Base-by-base conservation (phyloP, 2,113 vertebrate species). In the Crotalus horridus region DNA sequence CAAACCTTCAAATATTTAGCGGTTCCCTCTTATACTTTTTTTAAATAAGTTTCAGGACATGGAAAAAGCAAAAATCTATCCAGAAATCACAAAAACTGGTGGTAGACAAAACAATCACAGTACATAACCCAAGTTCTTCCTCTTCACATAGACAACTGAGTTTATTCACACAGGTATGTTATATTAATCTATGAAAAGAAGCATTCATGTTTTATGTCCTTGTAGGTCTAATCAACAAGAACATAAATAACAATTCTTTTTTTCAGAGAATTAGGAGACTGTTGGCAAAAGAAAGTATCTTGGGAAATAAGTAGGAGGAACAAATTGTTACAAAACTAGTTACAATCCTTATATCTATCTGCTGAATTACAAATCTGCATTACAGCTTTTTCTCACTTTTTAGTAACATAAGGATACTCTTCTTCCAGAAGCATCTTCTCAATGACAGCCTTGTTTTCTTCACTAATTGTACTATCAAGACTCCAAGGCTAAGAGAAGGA, bases 341-440 rank as follows among this genome's bases (percentile, higher is more conserved):
- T 21, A 26, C 48, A 46, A 85, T 51, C 26, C 20, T 29, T 7
- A 59, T 43, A 15, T 13, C 11, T 17, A 13, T 13, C 24, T 81
- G 7, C 12, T 88, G 53, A 51, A 86, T 17, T 87, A 53, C 29
- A 53, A 89, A 12, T 8, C 64, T 85, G 8, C 87, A 86, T 29
- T 58, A 87, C 53, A 1, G 91, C 64, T 10, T 11, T 29, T 91
- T 93, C 85, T 90, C 93, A 5, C 29, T 23, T 39, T 58, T 87
- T 6, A 48, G 88, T 93, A 89, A 51, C 2, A 85, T 95, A 98
- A 98, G 98, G 99, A 99, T 99, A 99, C 98, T 99, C 98, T 97
- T 99, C 99, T 96, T 99, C 99, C 95, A 99, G 96, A 94, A 99
- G 96, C 99, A 99, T 99, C 95, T 98, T 99, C 97, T 99, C 98